Evolutionary conservation across 2,797 vertebrate genomes (phyloP).

Genomic region (Microctenopoma stevenorrisi): DNA sequence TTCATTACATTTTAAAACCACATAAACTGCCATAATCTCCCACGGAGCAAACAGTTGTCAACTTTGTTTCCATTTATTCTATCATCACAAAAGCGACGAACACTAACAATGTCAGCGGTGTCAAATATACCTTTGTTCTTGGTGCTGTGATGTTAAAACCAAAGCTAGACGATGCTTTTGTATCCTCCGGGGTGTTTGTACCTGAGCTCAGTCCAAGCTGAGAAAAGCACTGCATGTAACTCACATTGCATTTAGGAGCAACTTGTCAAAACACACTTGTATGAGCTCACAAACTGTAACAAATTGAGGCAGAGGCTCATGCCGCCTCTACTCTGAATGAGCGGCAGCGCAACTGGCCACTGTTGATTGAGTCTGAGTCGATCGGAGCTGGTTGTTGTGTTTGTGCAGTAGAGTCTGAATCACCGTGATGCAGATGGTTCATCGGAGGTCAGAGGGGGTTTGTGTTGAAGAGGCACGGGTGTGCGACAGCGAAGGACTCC

Average conservation of each 20-base stretch:
- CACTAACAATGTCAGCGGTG: too few relatives aligned
- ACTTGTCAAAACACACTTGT: constrained; percentile 32
- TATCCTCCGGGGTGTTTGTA: constrained; percentile 21
- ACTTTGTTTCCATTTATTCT: background rate
- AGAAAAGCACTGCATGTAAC: constrained; percentile 12
- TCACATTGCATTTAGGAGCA: constrained; percentile 23
- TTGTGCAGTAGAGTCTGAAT: constrained; percentile 19
- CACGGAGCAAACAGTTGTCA: background rate
- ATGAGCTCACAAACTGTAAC: background rate
- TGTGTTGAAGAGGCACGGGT: constrained; percentile 15
- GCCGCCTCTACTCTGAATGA: background rate
- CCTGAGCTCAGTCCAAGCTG: constrained; percentile 19
- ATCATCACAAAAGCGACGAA: background rate
- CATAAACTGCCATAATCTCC: background rate
- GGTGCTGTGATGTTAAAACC: background rate
- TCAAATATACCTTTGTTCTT: constrained; percentile 10
- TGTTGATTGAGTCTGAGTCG: constrained; percentile 4
- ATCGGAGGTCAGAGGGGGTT: constrained; percentile 14
- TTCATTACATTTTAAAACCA: background rate
- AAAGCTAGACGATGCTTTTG: background rate
- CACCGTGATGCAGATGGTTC: constrained; percentile 12
- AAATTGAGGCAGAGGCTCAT: constrained; percentile 2
- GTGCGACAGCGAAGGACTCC: constrained; percentile 23
- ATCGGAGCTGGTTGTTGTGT: background rate
- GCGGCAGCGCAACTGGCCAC: background rate